A percentile compares a stretch with the other conserved stretches of the same genome.
phyloP scores from a whole-genome alignment of 2,797 vertebrate genomes.

The Erithacus rubecula region DNA sequence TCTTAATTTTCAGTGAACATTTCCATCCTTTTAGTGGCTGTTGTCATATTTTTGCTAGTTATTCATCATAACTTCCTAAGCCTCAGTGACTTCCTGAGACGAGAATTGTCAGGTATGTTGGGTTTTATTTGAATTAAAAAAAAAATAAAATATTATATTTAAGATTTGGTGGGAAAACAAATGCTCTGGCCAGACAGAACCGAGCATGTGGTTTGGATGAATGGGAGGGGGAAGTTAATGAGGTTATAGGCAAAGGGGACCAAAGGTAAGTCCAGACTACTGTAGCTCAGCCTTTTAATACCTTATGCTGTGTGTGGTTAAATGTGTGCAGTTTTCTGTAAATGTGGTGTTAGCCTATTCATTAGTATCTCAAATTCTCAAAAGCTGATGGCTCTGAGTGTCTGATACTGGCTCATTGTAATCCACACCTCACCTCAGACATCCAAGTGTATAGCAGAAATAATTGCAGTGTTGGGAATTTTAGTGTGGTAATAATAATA shows the following conservation, averaged over 20 bases:
- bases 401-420: neutral
- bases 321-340: neutral
- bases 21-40: constrained; percentile 85
- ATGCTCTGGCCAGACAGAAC: neutral
- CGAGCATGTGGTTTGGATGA: neutral
- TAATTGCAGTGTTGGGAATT: neutral
- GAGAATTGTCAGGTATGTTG: constrained; percentile 83
- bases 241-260: neutral
- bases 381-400: neutral
- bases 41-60: constrained; percentile 88
- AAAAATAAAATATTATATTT: no score
- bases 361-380: neutral
- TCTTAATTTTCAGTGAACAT: constrained; percentile 85
- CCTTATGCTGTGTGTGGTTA: neutral
- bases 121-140: neutral
- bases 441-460: neutral
- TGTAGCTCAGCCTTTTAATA: neutral
- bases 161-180: neutral
- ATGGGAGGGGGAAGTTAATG: neutral
- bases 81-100: constrained; percentile 89
- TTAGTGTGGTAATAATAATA: neutral
- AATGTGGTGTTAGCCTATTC: neutral
- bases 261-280: neutral
- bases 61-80: constrained; percentile 91
- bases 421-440: neutral